These are phyloP conservation scores for Microcebus ravelobensis DNA, from an alignment of 2,113 vertebrate species.

Conservation along the genomic window DNA sequence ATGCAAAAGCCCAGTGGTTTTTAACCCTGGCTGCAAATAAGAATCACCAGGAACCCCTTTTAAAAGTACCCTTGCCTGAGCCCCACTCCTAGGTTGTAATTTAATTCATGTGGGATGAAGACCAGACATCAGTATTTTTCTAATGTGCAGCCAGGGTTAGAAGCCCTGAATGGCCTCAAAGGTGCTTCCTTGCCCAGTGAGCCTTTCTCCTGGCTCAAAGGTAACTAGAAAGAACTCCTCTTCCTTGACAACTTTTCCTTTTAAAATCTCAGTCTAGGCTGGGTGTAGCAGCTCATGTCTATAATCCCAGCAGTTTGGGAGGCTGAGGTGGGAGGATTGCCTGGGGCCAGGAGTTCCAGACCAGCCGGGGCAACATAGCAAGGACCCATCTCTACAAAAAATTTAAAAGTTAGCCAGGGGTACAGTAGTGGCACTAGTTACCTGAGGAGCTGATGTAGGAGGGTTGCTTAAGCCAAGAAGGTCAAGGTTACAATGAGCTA, in stretches of 20 bases:
- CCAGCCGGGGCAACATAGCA: too few species aligned
- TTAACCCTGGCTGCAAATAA: conserved; percentile 12
- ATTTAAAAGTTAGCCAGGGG: too few species aligned
- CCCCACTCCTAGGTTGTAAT: neutral
- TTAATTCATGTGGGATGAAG: neutral
- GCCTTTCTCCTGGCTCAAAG: neutral
- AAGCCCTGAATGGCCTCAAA: neutral
- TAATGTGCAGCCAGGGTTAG: neutral
- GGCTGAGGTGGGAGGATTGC: too few species aligned
- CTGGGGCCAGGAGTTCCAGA: too few species aligned
- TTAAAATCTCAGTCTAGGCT: neutral
- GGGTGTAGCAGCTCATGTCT: too few species aligned
- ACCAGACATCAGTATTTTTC: neutral
- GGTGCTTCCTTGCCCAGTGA: neutral
- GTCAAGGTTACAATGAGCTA: too few species aligned
- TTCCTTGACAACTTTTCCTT: conserved; percentile 8
- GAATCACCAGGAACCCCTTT: neutral
- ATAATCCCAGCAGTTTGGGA: too few species aligned
- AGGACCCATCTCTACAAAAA: too few species aligned
- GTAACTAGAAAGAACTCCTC: neutral
- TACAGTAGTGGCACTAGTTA: too few species aligned
- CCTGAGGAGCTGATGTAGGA: too few species aligned
- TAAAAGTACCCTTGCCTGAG: neutral
- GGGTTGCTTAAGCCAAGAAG: too few species aligned
- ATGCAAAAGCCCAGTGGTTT: neutral